Evolutionary conservation across 1,140 invertebrate species (phyloP), one percentile per base, ranked within the genome.

Genomic region (Cherax destructor): DNA sequence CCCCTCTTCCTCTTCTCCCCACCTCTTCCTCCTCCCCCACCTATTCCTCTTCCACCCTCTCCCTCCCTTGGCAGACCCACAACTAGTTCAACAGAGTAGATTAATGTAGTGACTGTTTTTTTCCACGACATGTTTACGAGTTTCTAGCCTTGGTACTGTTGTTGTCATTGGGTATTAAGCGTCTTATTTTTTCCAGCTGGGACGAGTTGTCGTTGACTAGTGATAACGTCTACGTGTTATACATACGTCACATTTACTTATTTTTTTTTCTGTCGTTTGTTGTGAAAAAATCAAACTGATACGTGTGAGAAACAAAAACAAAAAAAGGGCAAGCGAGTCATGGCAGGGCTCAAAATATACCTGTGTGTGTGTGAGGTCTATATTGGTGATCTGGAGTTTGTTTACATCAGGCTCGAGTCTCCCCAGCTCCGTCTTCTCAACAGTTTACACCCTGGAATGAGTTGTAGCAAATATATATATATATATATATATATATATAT

Each of bases 61-160:
- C 77, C 16, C 77, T 79, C 47, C 16, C 47, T 49, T 9, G n/a
- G 18, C 6, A n/a, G 69, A n/a, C 6, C 69, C 24, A 30, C 69
- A 74, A 21, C 24, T 74, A 74, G 69, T 74, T 74, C n/a, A 74
- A 24, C 69, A 9, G n/a, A 74, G 69, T 74, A 74, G 69, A 74
- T 74, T 24, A 74, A 74, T 74, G 69, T 74, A 30, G 69, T 74
- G 21, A 11, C 65, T 69, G 65, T 69, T 18, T 10, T 10, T 59
- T 59, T 59, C 16, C 56, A 1, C 0, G 16, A 65, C 10, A 18
- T 85, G 83, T 74, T 85, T 85, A 49, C 47, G 41, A 72, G 69
- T 85, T 74, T 85, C n/a, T 74, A 49, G 41, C 18, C 77, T 79
- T 50, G 47, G 50, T 79, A 21, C 50, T 65, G 18, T 65, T 65